Evolutionary conservation across 30 jellyfish, hydroid and myxozoan genomes (phyloP).

Genomic region (Cassiopea andromeda): DNA sequence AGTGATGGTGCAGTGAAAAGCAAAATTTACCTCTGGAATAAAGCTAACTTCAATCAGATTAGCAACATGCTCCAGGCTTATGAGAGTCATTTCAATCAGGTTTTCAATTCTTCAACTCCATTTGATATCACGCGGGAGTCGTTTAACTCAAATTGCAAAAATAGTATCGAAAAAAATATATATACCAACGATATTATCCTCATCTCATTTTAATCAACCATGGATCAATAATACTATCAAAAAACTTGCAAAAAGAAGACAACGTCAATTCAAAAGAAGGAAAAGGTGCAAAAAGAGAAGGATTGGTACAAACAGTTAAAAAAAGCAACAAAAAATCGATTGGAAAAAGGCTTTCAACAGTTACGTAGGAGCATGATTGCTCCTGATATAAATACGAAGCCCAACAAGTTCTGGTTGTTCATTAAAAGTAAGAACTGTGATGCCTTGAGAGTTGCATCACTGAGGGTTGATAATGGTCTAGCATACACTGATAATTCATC

Average conservation of each 20-base stretch:
- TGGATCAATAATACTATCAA: constrained; percentile 22
- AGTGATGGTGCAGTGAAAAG: neutral
- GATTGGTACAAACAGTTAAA: constrained; percentile 12
- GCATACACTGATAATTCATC: constrained; percentile 10
- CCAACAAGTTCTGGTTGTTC: constrained; percentile 35
- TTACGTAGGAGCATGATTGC: constrained; percentile 23
- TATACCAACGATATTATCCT: constrained; percentile 5
- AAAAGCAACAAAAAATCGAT: constrained; percentile 9
- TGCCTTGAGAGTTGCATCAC: constrained; percentile 10
- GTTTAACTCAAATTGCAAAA: neutral
- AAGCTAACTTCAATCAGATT: neutral
- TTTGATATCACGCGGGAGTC: constrained; percentile 1
- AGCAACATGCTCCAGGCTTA: constrained; percentile 5
- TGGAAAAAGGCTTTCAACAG: constrained; percentile 16
- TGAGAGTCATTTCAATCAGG: neutral
- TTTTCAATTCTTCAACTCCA: constrained; percentile 14
- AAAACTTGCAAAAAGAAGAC: constrained; percentile 1
- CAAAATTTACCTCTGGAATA: neutral
- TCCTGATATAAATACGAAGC: constrained; percentile 15
- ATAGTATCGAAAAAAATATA: neutral
- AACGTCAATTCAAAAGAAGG: constrained; percentile 9
- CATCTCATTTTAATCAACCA: constrained; percentile 35
- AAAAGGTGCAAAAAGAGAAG: neutral
- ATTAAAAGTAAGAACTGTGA: constrained; percentile 25
- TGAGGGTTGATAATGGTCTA: constrained; percentile 20